These are phyloP conservation scores for Mus pahari DNA, from an alignment of 2,113 vertebrate species.

Conservation along the genomic window DNA sequence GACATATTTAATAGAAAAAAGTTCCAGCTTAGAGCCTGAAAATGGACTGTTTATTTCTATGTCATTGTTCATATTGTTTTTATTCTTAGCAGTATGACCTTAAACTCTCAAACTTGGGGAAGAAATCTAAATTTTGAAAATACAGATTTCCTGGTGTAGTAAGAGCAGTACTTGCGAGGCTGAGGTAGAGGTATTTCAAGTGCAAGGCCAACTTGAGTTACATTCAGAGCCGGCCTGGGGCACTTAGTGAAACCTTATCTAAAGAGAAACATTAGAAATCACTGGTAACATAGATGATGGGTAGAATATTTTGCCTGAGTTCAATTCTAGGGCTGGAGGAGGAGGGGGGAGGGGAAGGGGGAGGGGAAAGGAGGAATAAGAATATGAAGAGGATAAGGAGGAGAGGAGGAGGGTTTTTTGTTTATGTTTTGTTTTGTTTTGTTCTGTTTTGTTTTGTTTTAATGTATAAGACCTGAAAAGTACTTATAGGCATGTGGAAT, in stretches of 20 bases:
- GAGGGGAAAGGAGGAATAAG: not conserved
- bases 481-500: not conserved
- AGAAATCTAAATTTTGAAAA: not conserved
- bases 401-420: no score
- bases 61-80: not conserved
- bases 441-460: not conserved
- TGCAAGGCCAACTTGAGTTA: not conserved
- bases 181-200: not conserved
- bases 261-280: not conserved
- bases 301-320: not conserved
- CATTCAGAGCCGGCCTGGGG: not conserved
- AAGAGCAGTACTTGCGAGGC: not conserved
- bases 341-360: rapidly evolving
- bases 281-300: no score
- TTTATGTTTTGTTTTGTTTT: not conserved
- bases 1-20: not conserved
- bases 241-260: not conserved
- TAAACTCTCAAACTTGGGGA: not conserved
- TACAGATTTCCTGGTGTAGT: no score
- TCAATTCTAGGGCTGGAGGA: not conserved
- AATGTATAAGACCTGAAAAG: not conserved
- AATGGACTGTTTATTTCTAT: not conserved
- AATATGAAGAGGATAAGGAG: not conserved
- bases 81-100: not conserved
- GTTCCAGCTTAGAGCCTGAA: not conserved